A percentile compares a stretch with the other conserved stretches of the same genome.
phyloP scores from a whole-genome alignment of 2,888 invertebrate species.

The Eristalinus sepulchralis region DNA sequence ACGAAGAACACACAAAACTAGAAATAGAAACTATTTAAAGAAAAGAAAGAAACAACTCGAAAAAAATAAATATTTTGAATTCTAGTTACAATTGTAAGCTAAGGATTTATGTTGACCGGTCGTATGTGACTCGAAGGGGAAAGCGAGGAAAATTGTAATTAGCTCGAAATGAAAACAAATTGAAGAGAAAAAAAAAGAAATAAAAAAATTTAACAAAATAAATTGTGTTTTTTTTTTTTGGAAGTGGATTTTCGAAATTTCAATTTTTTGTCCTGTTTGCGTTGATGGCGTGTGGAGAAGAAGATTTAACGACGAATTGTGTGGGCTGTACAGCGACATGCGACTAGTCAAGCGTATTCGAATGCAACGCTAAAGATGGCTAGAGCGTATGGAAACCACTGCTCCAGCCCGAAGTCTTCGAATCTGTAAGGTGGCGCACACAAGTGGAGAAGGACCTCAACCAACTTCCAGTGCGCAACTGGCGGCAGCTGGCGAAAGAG shows the following conservation, averaged over 20 bases:
- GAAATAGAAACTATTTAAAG: slow-evolving; percentile 56
- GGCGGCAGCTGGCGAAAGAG: too few relatives aligned
- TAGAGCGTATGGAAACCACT: too few relatives aligned
- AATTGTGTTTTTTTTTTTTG: slow-evolving; percentile 8
- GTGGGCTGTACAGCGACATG: too few relatives aligned
- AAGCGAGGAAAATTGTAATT: slow-evolving; percentile 61
- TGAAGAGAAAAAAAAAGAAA: slow-evolving; percentile 45
- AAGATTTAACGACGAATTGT: too few relatives aligned
- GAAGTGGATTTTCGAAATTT: too few relatives aligned
- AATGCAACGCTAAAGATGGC: too few relatives aligned
- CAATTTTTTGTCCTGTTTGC: neutral
- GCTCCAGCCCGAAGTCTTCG: too few relatives aligned
- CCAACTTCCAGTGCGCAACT: too few relatives aligned
- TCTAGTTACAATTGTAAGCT: slow-evolving; percentile 59
- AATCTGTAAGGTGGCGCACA: too few relatives aligned
- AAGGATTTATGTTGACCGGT: slow-evolving; percentile 59
- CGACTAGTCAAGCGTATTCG: too few relatives aligned
- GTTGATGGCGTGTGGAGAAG: neutral
- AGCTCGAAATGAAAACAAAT: slow-evolving; percentile 52
- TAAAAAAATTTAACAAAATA: slow-evolving; percentile 36
- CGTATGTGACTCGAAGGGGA: slow-evolving; percentile 36
- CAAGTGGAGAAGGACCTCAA: too few relatives aligned
- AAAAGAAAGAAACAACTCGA: slow-evolving; percentile 60
- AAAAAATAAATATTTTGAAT: slow-evolving; percentile 59
- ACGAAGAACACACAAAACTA: slow-evolving; percentile 19